Percentiles rank a stretch among this genome's conserved stretches.
These are phyloP conservation scores for Barypeithes pellucidus DNA, from an alignment of 2,888 invertebrate species.

Conservation along the genomic window DNA sequence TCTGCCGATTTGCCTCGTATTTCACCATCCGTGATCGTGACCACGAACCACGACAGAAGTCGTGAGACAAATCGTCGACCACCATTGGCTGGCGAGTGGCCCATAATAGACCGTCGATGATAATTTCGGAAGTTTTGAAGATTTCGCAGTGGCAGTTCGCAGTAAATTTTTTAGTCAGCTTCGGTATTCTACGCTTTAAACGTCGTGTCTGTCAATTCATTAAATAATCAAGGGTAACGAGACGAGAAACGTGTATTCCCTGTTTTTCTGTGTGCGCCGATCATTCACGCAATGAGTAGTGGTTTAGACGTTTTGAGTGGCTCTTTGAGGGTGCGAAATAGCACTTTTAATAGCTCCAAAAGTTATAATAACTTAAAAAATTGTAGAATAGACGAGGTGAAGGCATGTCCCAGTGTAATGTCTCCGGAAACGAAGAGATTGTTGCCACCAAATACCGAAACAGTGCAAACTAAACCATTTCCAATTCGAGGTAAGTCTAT, in stretches of 20 bases:
- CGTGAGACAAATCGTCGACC: slow-evolving; percentile 1
- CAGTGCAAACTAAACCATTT: slow-evolving; percentile 91
- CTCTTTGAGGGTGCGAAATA: slow-evolving; percentile 68
- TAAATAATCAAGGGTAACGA: slow-evolving; percentile 19
- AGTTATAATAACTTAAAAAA: slow-evolving; percentile 61
- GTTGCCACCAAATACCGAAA: slow-evolving; percentile 86
- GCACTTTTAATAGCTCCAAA: slow-evolving; percentile 61
- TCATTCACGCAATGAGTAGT: slow-evolving; percentile 62
- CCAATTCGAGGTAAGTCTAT: slow-evolving; percentile 82
- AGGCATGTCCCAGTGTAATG: slow-evolving; percentile 79
- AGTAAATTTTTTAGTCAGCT: slow-evolving; percentile 26
- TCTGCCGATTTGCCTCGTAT: slow-evolving; percentile 5
- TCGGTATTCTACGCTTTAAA: slow-evolving; percentile 8
- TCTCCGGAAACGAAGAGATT: slow-evolving; percentile 79
- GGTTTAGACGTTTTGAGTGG: slow-evolving; percentile 68
- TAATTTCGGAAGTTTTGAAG: slow-evolving; percentile 25
- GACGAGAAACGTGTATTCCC: slow-evolving; percentile 23
- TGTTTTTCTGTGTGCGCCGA: slow-evolving; percentile 32
- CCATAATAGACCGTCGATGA: slow-evolving; percentile 2
- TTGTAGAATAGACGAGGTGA: slow-evolving; percentile 67
- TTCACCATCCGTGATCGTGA: slow-evolving; percentile 18
- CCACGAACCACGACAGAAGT: background rate
- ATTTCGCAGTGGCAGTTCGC: slow-evolving; percentile 29
- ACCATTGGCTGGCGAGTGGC: slow-evolving; percentile 20
- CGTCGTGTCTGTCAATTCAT: background rate